A percentile compares a stretch with the other conserved stretches of the same genome.
Evolutionary conservation across 2,797 vertebrate species (phyloP).

Genomic region (Monodelphis domestica): DNA sequence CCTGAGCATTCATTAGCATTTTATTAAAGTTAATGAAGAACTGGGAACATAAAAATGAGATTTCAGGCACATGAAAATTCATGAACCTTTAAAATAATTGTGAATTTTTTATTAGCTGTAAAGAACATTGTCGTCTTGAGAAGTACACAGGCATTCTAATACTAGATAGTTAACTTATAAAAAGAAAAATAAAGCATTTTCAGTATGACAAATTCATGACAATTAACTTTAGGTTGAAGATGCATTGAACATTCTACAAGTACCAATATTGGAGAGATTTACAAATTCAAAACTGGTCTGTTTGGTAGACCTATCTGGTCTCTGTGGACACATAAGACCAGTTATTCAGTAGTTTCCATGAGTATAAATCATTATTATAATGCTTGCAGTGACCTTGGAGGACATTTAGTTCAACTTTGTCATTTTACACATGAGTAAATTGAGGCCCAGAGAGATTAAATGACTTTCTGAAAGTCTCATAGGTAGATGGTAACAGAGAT

Average conservation of each 20-base stretch:
- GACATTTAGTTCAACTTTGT: background rate
- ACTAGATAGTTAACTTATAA: background rate
- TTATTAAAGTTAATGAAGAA: slow-evolving; percentile 40
- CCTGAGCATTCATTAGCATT: slow-evolving; percentile 1
- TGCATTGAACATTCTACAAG: background rate
- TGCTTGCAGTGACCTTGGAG: background rate
- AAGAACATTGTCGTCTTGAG: background rate
- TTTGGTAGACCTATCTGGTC: background rate
- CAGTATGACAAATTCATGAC: background rate
- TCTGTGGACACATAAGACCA: background rate
- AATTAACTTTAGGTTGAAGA: slow-evolving; percentile 10
- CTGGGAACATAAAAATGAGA: background rate
- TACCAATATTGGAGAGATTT: background rate
- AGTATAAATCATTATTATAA: background rate
- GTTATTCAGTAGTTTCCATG: background rate
- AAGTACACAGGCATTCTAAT: background rate
- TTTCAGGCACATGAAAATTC: slow-evolving; percentile 12
- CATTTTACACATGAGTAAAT: background rate
- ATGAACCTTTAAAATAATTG: slow-evolving; percentile 38
- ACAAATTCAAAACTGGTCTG: background rate
- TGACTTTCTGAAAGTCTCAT: background rate
- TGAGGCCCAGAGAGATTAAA: background rate
- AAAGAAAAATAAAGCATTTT: slow-evolving; percentile 16
- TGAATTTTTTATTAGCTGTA: slow-evolving; percentile 5
- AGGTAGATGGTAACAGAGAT: background rate